Evolutionary conservation across 2,888 invertebrate genomes (phyloP).

Genomic region (Oligia strigilis): DNA sequence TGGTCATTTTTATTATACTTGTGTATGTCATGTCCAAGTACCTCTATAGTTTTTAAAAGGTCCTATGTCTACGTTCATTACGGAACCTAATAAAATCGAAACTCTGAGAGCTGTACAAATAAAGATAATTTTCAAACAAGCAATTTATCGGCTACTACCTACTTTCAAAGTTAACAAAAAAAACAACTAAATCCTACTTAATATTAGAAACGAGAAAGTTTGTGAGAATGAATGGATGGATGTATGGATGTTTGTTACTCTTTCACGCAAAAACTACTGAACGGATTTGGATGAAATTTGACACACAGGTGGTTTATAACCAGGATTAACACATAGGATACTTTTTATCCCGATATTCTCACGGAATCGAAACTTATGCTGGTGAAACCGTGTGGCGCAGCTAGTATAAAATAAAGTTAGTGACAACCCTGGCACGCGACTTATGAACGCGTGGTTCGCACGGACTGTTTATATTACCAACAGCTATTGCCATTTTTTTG

Average conservation of each 20-base stretch:
- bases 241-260: no score
- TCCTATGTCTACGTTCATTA: neutral
- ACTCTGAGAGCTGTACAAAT: neutral
- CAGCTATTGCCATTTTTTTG: constrained; percentile 63
- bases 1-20: neutral
- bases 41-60: neutral
- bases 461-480: constrained; percentile 66
- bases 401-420: neutral
- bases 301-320: no score
- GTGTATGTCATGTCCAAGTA: neutral
- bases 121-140: neutral
- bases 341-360: neutral
- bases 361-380: neutral
- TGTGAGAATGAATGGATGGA: no score
- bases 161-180: neutral
- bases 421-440: constrained; percentile 62
- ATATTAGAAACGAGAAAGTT: no score
- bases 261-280: no score
- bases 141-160: no score
- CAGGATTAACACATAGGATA: no score
- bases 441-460: constrained; percentile 61
- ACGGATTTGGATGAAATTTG: no score
- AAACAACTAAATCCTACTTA: neutral
- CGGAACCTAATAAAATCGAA: neutral
- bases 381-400: neutral